Evolutionary conservation across 2,888 invertebrate genomes (phyloP).

Genomic region (Fragum sueziense): DNA sequence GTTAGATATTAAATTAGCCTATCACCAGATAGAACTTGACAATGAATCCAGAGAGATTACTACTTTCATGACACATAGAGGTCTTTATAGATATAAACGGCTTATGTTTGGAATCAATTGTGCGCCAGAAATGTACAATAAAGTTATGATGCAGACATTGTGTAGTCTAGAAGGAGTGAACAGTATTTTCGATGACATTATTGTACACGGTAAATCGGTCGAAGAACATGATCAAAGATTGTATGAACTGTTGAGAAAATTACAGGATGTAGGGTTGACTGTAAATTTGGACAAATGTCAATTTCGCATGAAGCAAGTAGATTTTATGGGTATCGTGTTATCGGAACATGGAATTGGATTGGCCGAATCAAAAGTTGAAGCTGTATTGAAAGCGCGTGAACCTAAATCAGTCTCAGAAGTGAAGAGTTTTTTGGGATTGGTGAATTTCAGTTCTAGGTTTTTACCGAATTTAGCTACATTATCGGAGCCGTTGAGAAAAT

Average conservation of each 20-base stretch:
- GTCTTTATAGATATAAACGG: slow-evolving; percentile 44
- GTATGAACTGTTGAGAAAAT: slow-evolving; percentile 35
- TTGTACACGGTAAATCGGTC: slow-evolving; percentile 46
- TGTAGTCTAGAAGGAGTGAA: slow-evolving; percentile 42
- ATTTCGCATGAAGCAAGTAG: slow-evolving; percentile 51
- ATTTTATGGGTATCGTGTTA: slow-evolving; percentile 52
- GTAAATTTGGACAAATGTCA: slow-evolving; percentile 60
- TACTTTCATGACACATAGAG: slow-evolving; percentile 51
- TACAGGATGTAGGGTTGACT: slow-evolving; percentile 50
- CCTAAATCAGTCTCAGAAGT: slow-evolving; percentile 44
- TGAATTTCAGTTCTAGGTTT: slow-evolving; percentile 39
- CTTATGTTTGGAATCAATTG: slow-evolving; percentile 47
- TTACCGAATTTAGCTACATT: slow-evolving; percentile 54
- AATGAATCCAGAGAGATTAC: slow-evolving; percentile 42
- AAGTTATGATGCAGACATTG: slow-evolving; percentile 32
- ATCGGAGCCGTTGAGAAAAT: slow-evolving; percentile 31
- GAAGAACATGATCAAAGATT: slow-evolving; percentile 54
- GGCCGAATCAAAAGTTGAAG: slow-evolving; percentile 40
- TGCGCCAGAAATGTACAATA: slow-evolving; percentile 53
- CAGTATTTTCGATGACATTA: slow-evolving; percentile 45
- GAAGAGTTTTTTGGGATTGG: slow-evolving; percentile 52
- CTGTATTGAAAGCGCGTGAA: slow-evolving; percentile 39
- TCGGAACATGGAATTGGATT: slow-evolving; percentile 43
- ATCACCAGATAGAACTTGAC: slow-evolving; percentile 35
- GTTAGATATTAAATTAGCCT: slow-evolving; percentile 50